Evolutionary conservation across 2,888 invertebrate species (phyloP).

Genomic region (Nowickia ferox): DNA sequence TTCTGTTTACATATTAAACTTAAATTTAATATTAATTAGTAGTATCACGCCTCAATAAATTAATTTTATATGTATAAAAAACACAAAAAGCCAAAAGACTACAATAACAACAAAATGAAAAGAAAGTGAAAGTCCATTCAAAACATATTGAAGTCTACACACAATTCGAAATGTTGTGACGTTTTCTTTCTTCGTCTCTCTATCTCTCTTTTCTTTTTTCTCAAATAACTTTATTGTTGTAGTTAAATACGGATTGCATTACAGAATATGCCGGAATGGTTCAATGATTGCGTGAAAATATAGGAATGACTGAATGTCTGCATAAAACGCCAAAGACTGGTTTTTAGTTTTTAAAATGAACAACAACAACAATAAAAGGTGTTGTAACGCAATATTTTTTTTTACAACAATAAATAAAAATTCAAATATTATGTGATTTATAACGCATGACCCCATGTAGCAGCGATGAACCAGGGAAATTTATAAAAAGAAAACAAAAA

Average conservation of each 20-base stretch:
- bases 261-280: constrained; percentile 42
- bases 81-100: constrained; percentile 10
- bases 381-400: constrained; percentile 21
- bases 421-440: constrained; percentile 46
- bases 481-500: not conserved
- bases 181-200: constrained; percentile 16
- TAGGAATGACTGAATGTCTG: constrained; percentile 36
- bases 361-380: constrained; percentile 3
- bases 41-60: constrained; percentile 39
- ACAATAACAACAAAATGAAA: constrained; percentile 42
- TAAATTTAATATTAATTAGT: constrained; percentile 38
- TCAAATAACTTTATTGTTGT: constrained; percentile 9
- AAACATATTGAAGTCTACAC: constrained; percentile 39
- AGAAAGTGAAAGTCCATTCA: constrained; percentile 67
- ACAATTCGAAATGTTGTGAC: constrained; percentile 41
- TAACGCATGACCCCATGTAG: not conserved
- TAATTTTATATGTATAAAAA: not conserved
- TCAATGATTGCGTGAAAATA: constrained; percentile 2
- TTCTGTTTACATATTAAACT: not conserved
- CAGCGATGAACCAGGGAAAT: not conserved
- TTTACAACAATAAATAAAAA: constrained; percentile 5
- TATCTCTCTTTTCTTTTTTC: constrained; percentile 20
- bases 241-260: constrained; percentile 46
- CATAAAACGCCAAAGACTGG: constrained; percentile 20
- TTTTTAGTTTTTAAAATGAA: constrained; percentile 2